phyloP scores from a whole-genome alignment of 2,113 vertebrate species.

The Pitta sordida region DNA sequence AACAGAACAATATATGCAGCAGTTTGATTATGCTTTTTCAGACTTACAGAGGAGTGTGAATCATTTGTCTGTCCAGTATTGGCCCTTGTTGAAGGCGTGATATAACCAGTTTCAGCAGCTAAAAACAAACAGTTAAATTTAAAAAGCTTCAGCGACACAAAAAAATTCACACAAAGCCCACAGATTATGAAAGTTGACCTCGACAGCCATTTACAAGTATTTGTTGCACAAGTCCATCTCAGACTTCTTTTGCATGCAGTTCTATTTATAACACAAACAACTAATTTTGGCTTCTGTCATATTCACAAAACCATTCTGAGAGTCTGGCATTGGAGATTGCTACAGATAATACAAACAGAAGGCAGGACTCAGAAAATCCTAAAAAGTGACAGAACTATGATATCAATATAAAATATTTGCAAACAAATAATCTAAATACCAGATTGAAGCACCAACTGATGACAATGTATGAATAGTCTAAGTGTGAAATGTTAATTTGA shows the following conservation, averaged over 20 bases:
- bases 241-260: background rate
- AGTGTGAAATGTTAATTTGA: background rate
- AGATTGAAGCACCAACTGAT: background rate
- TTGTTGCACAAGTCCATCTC: background rate
- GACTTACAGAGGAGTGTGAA: conserved; percentile 73
- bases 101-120: conserved; percentile 68
- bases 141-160: background rate
- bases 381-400: background rate
- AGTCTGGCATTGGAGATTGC: background rate
- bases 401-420: background rate
- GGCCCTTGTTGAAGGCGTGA: conserved; percentile 52
- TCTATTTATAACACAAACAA: background rate
- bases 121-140: conserved; percentile 30
- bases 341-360: background rate
- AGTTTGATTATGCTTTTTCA: background rate
- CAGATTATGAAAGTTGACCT: background rate
- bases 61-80: conserved; percentile 62
- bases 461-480: background rate
- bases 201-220: background rate
- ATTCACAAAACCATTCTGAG: background rate
- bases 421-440: background rate
- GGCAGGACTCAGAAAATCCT: background rate
- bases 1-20: background rate
- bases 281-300: background rate
- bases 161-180: background rate